Base-by-base conservation (phyloP, 2,888 invertebrate species). In the Sacculina carcini region DNA sequence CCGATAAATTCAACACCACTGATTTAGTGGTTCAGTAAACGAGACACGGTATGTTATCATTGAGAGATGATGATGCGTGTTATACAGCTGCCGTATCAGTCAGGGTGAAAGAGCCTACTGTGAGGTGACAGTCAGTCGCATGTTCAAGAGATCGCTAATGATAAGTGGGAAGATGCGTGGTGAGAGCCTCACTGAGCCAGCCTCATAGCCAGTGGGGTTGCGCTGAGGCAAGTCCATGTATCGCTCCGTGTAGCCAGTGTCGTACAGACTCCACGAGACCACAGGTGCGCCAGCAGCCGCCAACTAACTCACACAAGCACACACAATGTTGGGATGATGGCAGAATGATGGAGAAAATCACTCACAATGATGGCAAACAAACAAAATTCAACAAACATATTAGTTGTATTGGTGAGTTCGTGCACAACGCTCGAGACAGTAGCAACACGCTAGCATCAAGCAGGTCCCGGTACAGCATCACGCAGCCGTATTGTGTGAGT, bases 211-310 rank as follows among this genome's bases (percentile, higher is more conserved):
- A 58, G 71, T 70, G 50, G 69, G 69, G 67, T 86, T 85, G 58
- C 74, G 72, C 52, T 75, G 72, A 0, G 86, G 86, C 55, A 81
- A 66, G 63, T 80, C 84, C 87, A 98, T 87, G 68, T 96, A 98
- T 36, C 96, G 74, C 69, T 98, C 98, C 50, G 92, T 94, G 69
- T 98, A 98, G 14, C 92, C 96, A 0, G 96, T 96, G 67, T 98
- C 98, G 69, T 98, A 99, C 51, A 90, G 74, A 56, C 78, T 75
- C 96, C 98, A 98, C 62, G 84, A 84, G 10, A 92, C 90, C 4
- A 98, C 96, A 0, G 96, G 96, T 12, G 96, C 96, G 50, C 94
- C 96, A 48, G 94, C 92, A 57, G 94, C 81, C 55, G 90, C 85
- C 60, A 75, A 62, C 73, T 75, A 57, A 2, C 28, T 0, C 10